A percentile compares a stretch with the other conserved stretches of the same genome.
Conservation (phyloP, 2,797 vertebrate species). For the Triplophysa yarkandensis region DNA sequence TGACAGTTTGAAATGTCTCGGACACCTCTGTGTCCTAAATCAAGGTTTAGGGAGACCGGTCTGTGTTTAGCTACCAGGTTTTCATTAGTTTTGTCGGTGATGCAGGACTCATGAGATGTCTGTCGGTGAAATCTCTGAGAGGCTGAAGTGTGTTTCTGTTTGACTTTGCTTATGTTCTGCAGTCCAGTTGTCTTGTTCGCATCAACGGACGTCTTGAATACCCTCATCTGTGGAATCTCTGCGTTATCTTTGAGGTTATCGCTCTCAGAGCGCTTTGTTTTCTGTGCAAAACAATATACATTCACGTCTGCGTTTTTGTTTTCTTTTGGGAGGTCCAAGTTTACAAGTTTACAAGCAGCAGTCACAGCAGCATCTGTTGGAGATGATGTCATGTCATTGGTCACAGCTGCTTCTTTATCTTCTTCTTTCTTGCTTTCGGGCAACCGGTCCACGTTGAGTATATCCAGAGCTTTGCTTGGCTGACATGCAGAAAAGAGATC, state of each 20-base stretch:
- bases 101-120: constrained; percentile 69
- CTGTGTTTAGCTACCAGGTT: constrained; percentile 68
- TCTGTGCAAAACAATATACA: constrained; percentile 41
- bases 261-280: constrained; percentile 54
- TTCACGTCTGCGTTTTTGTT: constrained; percentile 34
- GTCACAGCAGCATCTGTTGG: constrained; percentile 19
- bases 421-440: constrained; percentile 10
- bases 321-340: constrained; percentile 21
- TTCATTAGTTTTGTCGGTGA: constrained; percentile 68
- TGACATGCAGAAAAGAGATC: constrained; percentile 71
- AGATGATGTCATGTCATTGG: constrained; percentile 10
- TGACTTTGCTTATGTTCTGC: constrained; percentile 63
- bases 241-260: constrained; percentile 59
- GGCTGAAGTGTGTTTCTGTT: constrained; percentile 70
- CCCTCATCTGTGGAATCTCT: constrained; percentile 51
- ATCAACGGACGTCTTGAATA: constrained; percentile 45
- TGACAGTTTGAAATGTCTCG: constrained; percentile 78
- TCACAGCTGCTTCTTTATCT: constrained; percentile 10
- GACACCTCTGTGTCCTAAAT: constrained; percentile 76
- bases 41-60: constrained; percentile 90
- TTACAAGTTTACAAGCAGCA: constrained; percentile 4
- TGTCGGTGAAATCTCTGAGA: constrained; percentile 72
- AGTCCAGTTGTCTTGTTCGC: constrained; percentile 55
- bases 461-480: constrained; percentile 46
- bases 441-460: constrained; percentile 1